A percentile compares a stretch with the other conserved stretches of the same genome.
These are phyloP conservation scores for Morpho deidamia DNA, from an alignment of 2,888 invertebrate genomes.

Conservation along the genomic window DNA sequence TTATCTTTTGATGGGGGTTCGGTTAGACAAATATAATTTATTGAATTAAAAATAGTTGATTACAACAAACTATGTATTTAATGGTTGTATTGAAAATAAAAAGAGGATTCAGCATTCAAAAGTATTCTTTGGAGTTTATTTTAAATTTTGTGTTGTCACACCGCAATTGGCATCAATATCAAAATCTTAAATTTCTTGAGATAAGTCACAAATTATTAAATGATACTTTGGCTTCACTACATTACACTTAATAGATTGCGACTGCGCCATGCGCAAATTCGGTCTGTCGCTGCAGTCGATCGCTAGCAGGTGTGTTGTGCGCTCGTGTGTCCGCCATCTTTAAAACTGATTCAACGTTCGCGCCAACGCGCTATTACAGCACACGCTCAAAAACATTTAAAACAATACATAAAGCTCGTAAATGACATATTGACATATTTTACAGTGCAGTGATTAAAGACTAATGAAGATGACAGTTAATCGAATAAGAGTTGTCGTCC, in stretches of 20 bases:
- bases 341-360: constrained; percentile 59
- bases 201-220: background rate
- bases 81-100: too few species aligned
- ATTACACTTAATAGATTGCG: constrained; percentile 21
- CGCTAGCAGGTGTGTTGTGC: constrained; percentile 70
- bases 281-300: constrained; percentile 61
- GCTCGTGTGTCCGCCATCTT: constrained; percentile 63
- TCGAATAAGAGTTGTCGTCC: constrained; percentile 87
- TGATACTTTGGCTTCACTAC: constrained; percentile 9
- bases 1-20: too few species aligned
- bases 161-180: too few species aligned
- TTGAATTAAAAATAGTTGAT: too few species aligned
- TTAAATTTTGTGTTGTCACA: too few species aligned
- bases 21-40: too few species aligned
- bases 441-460: constrained; percentile 40
- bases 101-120: too few species aligned
- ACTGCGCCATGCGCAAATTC: constrained; percentile 66
- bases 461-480: constrained; percentile 86
- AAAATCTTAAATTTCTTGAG: background rate
- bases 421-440: constrained; percentile 34
- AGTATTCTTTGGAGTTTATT: too few species aligned
- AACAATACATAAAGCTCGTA: constrained; percentile 23
- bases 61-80: too few species aligned
- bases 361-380: constrained; percentile 50
- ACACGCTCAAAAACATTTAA: constrained; percentile 16